A percentile compares a stretch with the other conserved stretches of the same genome.
These are phyloP conservation scores for Dendropsophus ebraccatus DNA, from an alignment of 2,113 vertebrate species.

Conservation along the genomic window DNA sequence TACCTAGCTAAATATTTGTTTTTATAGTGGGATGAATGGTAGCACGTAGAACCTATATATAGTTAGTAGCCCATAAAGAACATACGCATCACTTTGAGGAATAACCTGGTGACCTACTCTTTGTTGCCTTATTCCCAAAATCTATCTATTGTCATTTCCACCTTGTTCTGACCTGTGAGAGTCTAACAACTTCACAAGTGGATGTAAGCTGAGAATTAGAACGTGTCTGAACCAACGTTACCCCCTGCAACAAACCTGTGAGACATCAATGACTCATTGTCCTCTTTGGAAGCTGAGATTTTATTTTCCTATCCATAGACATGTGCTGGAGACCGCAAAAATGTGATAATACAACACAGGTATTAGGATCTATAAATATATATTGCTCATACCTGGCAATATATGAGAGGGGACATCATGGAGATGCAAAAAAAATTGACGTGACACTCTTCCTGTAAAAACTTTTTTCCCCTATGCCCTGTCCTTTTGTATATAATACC, in stretches of 20 bases:
- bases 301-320: background rate
- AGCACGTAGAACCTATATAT: background rate
- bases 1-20: conserved; percentile 18
- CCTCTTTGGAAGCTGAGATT: background rate
- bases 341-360: background rate
- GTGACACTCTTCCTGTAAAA: no score
- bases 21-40: background rate
- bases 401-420: no score
- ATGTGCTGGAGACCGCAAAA: background rate
- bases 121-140: background rate
- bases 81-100: background rate
- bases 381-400: background rate
- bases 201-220: conserved; percentile 34
- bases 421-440: no score
- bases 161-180: conserved; percentile 4
- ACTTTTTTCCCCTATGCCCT: no score
- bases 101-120: background rate
- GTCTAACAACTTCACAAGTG: background rate
- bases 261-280: conserved; percentile 32
- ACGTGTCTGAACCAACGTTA: conserved; percentile 41
- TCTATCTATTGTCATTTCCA: conserved; percentile 17
- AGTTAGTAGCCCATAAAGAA: background rate
- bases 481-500: no score
- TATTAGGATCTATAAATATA: background rate
- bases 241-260: conserved; percentile 9